Evolutionary conservation across 2,888 invertebrate species (phyloP), one percentile per base, ranked within the genome.

Genomic region (Pharmacophagus antenor): DNA sequence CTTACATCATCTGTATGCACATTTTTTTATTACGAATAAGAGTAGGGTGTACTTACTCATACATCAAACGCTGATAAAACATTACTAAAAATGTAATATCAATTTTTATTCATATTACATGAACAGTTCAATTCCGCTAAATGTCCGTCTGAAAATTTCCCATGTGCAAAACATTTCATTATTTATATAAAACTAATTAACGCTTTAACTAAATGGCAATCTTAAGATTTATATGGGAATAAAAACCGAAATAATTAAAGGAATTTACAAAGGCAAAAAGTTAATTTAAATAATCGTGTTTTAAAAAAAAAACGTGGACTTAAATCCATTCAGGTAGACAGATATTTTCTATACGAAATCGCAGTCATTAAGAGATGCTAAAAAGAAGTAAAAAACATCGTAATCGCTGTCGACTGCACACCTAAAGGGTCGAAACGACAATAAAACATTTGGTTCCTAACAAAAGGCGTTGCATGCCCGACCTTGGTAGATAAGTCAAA

Each of bases 401-500:
- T 62, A 58, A 65, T 64, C 62, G 55, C 59, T 21, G 53, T 56
- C 55, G 55, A 58, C 54, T 62, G 58, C 61, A 65, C 64, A 66
- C 62, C 56, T 65, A 68, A 79, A 73, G 80, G 80, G 76, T 79
- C 79, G 78, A 67, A 73, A 72, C 66, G 73, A 79, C 77, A 80
- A 68, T 68, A 71, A 70, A 68, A 67, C 65, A 63, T 61, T 55
- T 42, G 54, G 62, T 63, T 65, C 63, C 66, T 67, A 67, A 69
- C 85, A 88, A 85, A 87, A 85, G 77, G 87, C 85, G 86, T 88
- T 88, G 82, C 85, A 85, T 65, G 67, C 60, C 48, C 71, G 79
- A 88, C 89, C 88, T 88, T 89, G 87, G 73, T 65, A 71, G 78
- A 82, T 82, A 87, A 89, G 88, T 88, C 88, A 83, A 89, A 88